Conservation (phyloP, 2,113 vertebrate genomes). For the Mirounga angustirostris region DNA sequence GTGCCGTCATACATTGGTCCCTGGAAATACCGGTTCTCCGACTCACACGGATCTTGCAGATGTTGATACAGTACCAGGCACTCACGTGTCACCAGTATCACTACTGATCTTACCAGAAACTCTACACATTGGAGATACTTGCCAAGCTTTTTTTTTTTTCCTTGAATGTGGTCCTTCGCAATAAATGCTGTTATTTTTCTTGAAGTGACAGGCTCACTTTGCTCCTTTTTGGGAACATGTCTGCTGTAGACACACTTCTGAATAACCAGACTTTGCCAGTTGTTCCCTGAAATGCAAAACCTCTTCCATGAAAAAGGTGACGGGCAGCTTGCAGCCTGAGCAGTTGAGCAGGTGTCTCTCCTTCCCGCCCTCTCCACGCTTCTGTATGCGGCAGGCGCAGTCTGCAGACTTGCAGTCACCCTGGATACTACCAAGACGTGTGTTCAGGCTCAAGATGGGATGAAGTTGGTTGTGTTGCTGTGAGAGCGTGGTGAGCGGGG, state of each 20-base stretch:
- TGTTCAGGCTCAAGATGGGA: background rate
- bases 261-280: background rate
- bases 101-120: background rate
- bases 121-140: background rate
- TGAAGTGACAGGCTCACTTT: background rate
- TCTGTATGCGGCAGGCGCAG: background rate
- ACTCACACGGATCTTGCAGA: background rate
- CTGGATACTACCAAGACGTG: background rate
- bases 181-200: background rate
- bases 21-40: background rate
- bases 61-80: background rate
- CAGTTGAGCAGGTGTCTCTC: background rate
- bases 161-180: background rate
- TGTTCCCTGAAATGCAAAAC: background rate
- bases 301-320: background rate
- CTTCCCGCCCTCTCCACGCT: background rate
- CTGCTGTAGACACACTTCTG: background rate
- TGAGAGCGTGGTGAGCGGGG: background rate
- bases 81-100: background rate
- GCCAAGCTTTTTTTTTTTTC: background rate
- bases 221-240: slow-evolving; percentile 15
- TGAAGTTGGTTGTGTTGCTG: background rate
- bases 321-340: background rate
- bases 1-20: background rate
- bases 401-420: background rate